Evolutionary conservation across 2,113 vertebrate species (phyloP).

Genomic region (Macaca fascicularis): T2T-MFA8v1.1 NC_088378.1:110430501-110431000

Average conservation of each 20-base stretch:
- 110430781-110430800: background rate
- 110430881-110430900: background rate
- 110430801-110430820: background rate
- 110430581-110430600: slow-evolving; percentile 64
- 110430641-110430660: background rate
- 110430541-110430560: slow-evolving; percentile 55
- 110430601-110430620: slow-evolving; percentile 49
- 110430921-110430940: background rate
- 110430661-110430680: slow-evolving; percentile 20
- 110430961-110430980: background rate
- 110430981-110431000: background rate
- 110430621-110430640: background rate
- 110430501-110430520: slow-evolving; percentile 52
- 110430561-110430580: slow-evolving; percentile 28
- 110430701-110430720: slow-evolving; percentile 41
- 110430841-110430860: background rate
- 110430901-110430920: background rate
- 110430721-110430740: background rate
- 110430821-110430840: background rate
- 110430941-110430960: background rate
- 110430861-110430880: background rate
- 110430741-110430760: background rate
- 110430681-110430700: background rate
- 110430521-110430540: slow-evolving; percentile 67
- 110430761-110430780: background rate